These are phyloP conservation scores for Coenobita brevimanus DNA, from an alignment of 1,140 invertebrate species.

Conservation along the genomic window DNA sequence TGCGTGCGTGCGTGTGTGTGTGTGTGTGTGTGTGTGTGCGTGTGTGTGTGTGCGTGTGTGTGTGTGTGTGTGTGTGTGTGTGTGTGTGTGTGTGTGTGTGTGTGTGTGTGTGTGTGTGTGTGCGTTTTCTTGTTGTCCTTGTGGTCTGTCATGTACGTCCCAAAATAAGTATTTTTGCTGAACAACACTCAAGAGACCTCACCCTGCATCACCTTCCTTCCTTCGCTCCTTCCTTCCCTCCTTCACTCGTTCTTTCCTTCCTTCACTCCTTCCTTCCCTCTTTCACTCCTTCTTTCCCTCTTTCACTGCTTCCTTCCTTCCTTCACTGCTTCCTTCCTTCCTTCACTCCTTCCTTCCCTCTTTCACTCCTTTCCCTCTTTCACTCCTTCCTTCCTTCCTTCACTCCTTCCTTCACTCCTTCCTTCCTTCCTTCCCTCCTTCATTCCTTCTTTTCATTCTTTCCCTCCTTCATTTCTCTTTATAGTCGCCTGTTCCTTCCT, in stretches of 20 bases:
- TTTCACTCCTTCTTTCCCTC: constrained; percentile 24
- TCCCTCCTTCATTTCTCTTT: too few relatives aligned
- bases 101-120: constrained; percentile 36
- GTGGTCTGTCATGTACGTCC: not conserved
- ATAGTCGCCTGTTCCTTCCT: too few relatives aligned
- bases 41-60: not conserved
- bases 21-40: not conserved
- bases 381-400: constrained; percentile 4
- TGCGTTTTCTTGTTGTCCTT: not conserved
- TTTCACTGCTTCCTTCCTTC: not conserved
- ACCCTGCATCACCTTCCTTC: too few relatives aligned
- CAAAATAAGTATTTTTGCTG: too few relatives aligned
- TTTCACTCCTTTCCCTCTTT: constrained; percentile 33
- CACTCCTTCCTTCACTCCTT: not conserved
- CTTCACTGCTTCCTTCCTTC: constrained; percentile 30
- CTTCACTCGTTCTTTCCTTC: constrained; percentile 13
- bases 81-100: constrained; percentile 33
- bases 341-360: constrained; percentile 38
- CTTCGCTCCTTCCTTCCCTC: too few relatives aligned
- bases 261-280: constrained; percentile 15
- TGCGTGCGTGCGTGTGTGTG: constrained; percentile 8
- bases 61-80: constrained; percentile 32
- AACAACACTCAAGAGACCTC: too few relatives aligned
- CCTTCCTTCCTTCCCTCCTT: constrained; percentile 4
- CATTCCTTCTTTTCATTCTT: not conserved